Conservation (phyloP, 2,113 vertebrate genomes). For the Pseudorasbora parva region DNA sequence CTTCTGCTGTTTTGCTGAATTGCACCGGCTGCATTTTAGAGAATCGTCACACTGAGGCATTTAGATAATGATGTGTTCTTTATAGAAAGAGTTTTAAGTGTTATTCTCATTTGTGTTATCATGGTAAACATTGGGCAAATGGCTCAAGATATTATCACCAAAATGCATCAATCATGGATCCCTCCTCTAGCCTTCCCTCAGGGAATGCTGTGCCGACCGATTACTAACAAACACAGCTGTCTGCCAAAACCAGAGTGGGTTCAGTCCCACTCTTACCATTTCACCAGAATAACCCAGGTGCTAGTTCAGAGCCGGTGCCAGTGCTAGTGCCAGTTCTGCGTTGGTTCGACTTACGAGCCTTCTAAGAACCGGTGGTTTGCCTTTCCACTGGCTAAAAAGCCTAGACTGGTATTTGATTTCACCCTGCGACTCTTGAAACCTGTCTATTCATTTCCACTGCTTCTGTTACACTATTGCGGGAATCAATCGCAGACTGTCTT, state of each 20-base stretch:
- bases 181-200: neutral
- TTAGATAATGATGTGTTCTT: conserved; percentile 1
- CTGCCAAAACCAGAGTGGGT: neutral
- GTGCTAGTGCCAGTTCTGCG: too few relatives aligned
- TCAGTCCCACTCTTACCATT: too few relatives aligned
- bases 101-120: neutral
- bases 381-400: too few relatives aligned
- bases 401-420: too few relatives aligned
- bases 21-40: conserved; percentile 20
- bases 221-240: neutral
- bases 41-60: conserved; percentile 5
- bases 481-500: too few relatives aligned
- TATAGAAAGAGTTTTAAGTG: neutral
- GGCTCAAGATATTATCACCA: neutral
- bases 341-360: too few relatives aligned
- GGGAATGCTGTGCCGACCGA: neutral
- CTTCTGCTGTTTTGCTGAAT: conserved; percentile 16
- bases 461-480: too few relatives aligned
- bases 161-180: neutral
- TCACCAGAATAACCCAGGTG: too few relatives aligned
- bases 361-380: too few relatives aligned
- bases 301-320: too few relatives aligned
- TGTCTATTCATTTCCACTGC: too few relatives aligned
- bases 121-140: neutral
- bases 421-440: too few relatives aligned